phyloP scores from a whole-genome alignment of 92 coral and sea anemone genomes.

The Pocillopora grandis region DNA sequence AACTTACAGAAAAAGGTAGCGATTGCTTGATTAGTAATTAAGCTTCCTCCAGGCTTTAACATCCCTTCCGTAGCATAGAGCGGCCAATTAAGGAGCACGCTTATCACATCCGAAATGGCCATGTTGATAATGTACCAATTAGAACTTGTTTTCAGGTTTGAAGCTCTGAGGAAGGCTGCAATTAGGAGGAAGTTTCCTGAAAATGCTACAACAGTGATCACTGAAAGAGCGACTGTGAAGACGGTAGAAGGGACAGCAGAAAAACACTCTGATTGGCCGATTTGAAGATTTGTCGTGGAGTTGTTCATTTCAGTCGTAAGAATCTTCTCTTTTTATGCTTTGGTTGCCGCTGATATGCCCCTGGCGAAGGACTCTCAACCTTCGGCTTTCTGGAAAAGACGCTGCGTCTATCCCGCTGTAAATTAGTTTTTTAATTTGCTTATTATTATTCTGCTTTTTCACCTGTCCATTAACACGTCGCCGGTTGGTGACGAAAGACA shows the following conservation, averaged over 20 bases:
- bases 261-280: not conserved
- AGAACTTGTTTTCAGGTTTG: constrained; percentile 9
- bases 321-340: not conserved
- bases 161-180: not conserved
- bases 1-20: constrained; percentile 12
- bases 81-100: constrained; percentile 8
- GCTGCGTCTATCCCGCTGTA: no score
- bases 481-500: no score
- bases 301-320: not conserved
- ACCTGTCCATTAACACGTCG: no score
- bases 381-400: no score
- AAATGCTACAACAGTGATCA: not conserved
- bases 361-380: no score
- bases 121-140: constrained; percentile 19
- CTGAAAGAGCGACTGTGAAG: not conserved
- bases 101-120: constrained; percentile 12
- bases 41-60: constrained; percentile 6
- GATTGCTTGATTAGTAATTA: not conserved
- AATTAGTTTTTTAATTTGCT: no score
- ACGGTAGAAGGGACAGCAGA: not conserved
- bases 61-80: constrained; percentile 15
- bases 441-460: no score
- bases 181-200: constrained; percentile 16
- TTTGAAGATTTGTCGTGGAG: not conserved
- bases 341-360: not conserved